A percentile compares a stretch with the other conserved stretches of the same genome.
Conservation (phyloP, 1,140 invertebrate genomes). For the Drosophila takahashii region DNA sequence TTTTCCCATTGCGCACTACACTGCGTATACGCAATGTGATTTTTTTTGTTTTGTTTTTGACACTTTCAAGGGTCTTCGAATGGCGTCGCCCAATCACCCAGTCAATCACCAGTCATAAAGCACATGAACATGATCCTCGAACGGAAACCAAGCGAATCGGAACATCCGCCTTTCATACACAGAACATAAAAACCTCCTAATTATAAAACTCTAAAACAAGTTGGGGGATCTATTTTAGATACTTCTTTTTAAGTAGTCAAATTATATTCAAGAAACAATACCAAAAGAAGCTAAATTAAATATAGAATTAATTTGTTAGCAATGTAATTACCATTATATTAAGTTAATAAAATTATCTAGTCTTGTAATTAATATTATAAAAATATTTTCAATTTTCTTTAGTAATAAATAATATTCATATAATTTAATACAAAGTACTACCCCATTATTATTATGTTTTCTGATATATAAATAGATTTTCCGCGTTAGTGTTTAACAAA, state of each 20-base stretch:
- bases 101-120: slow-evolving; percentile 29
- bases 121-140: slow-evolving; percentile 12
- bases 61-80: slow-evolving; percentile 21
- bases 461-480: neutral
- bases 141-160: neutral
- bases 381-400: too few relatives aligned
- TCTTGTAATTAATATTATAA: too few relatives aligned
- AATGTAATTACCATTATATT: neutral
- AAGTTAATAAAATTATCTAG: neutral
- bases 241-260: neutral
- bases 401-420: too few relatives aligned
- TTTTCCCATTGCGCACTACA: neutral
- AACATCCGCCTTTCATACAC: slow-evolving; percentile 1
- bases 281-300: neutral
- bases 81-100: slow-evolving; percentile 23
- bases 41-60: slow-evolving; percentile 8
- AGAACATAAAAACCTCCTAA: neutral
- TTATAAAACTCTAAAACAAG: neutral
- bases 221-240: too few relatives aligned
- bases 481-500: neutral
- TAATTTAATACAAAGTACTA: too few relatives aligned
- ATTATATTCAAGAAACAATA: neutral
- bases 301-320: neutral
- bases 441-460: too few relatives aligned
- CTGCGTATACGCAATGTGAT: slow-evolving; percentile 29